phyloP scores from a whole-genome alignment of 1,140 invertebrate species.

The Drosophila busckii region DNA sequence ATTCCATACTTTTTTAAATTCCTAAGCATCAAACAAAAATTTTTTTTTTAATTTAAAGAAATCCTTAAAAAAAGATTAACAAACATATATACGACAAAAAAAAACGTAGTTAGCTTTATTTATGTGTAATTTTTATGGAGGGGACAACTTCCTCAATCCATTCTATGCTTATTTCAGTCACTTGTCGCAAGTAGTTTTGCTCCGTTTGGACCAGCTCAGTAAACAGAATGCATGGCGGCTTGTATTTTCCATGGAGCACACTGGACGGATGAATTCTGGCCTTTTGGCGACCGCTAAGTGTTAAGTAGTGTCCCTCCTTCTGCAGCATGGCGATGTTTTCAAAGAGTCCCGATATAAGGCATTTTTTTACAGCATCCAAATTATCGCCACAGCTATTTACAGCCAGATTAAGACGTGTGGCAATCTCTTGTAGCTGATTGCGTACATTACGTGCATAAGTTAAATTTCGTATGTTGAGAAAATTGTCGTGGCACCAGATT shows the following conservation, averaged over 20 bases:
- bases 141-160: slow-evolving; percentile 85
- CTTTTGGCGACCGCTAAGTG: slow-evolving; percentile 81
- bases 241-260: slow-evolving; percentile 80
- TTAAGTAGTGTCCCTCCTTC: slow-evolving; percentile 86
- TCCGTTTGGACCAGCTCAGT: slow-evolving; percentile 93
- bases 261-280: slow-evolving; percentile 77
- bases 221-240: slow-evolving; percentile 90
- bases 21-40: too few relatives aligned
- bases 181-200: slow-evolving; percentile 88
- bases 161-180: slow-evolving; percentile 86
- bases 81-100: too few relatives aligned
- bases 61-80: neutral
- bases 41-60: neutral
- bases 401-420: slow-evolving; percentile 84
- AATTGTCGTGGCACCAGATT: slow-evolving; percentile 95
- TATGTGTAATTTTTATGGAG: slow-evolving; percentile 5
- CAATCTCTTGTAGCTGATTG: slow-evolving; percentile 90
- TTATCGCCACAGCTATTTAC: slow-evolving; percentile 87
- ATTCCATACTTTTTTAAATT: too few relatives aligned
- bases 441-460: slow-evolving; percentile 89
- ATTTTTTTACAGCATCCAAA: slow-evolving; percentile 86
- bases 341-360: slow-evolving; percentile 90
- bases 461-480: slow-evolving; percentile 91
- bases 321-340: slow-evolving; percentile 94
- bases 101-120: neutral